Conservation (phyloP, 2,113 vertebrate species). For the Xenopus borealis region DNA sequence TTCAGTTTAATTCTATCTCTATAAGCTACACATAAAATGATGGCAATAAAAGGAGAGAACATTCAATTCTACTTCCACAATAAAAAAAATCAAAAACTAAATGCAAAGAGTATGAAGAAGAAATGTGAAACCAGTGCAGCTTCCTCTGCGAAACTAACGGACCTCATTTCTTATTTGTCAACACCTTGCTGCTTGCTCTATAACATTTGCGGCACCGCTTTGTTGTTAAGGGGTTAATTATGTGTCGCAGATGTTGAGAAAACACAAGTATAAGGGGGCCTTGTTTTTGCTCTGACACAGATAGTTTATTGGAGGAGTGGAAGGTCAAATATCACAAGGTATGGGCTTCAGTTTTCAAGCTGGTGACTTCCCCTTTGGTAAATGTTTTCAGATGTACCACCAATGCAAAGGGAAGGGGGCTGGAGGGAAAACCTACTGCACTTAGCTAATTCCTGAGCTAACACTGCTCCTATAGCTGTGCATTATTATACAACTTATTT, state of each 20-base stretch:
- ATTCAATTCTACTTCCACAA: no score
- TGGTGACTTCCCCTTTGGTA: conserved; percentile 38
- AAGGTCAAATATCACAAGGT: conserved; percentile 17
- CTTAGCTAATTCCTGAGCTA: no score
- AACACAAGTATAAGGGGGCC: conserved; percentile 4
- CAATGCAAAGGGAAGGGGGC: background rate
- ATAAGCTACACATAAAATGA: no score
- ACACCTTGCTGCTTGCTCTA: background rate
- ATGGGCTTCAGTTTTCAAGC: conserved; percentile 23
- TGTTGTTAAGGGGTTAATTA: conserved; percentile 27
- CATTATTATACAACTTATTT: no score
- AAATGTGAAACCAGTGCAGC: no score
- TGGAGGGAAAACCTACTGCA: no score
- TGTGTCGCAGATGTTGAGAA: conserved; percentile 15
- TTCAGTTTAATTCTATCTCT: no score
- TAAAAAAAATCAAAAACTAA: no score
- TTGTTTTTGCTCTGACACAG: conserved; percentile 22
- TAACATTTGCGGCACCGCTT: background rate
- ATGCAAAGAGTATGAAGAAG: no score
- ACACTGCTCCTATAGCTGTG: no score
- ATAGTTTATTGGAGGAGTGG: conserved; percentile 10
- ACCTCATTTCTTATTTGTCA: background rate
- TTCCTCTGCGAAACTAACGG: no score
- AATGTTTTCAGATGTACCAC: conserved; percentile 34
- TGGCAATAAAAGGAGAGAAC: no score